A percentile compares a stretch with the other conserved stretches of the same genome.
Conservation (phyloP, 2,113 vertebrate genomes). For the Stigmatopora nigra region DNA sequence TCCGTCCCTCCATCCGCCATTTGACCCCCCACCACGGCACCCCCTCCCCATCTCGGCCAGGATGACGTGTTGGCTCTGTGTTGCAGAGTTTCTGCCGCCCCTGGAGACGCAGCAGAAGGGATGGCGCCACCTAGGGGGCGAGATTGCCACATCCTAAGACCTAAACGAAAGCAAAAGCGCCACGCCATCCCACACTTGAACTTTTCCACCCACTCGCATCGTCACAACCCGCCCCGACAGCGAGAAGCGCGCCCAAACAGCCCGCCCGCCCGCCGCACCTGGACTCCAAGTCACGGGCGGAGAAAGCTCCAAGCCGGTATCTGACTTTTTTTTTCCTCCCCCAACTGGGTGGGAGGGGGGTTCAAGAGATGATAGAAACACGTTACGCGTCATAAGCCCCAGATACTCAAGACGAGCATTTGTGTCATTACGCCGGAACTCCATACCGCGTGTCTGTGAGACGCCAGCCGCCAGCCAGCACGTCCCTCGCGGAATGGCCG, state of each 20-base stretch:
- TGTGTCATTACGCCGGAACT: conserved; percentile 52
- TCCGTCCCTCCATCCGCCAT: too few relatives aligned
- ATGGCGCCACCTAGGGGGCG: conserved; percentile 81
- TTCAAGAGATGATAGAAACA: conserved; percentile 20
- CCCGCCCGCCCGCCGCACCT: conserved; percentile 49
- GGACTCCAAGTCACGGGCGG: conserved; percentile 30
- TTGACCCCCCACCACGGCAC: too few relatives aligned
- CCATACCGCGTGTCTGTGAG: conserved; percentile 33
- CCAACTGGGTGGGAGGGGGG: neutral
- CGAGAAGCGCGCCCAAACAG: conserved; percentile 34
- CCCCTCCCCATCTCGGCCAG: neutral
- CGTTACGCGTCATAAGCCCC: conserved; percentile 29
- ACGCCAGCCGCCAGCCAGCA: conserved; percentile 29
- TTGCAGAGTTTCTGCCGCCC: conserved; percentile 85
- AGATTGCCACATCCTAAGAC: conserved; percentile 73
- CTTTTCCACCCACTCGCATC: conserved; percentile 58
- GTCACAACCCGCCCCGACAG: conserved; percentile 50
- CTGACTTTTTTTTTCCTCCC: conserved; percentile 17
- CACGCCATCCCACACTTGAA: conserved; percentile 31
- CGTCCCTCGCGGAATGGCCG: neutral
- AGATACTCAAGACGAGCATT: conserved; percentile 48
- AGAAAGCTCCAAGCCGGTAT: conserved; percentile 35
- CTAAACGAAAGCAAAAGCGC: conserved; percentile 36
- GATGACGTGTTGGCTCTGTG: conserved; percentile 36
- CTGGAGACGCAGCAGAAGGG: conserved; percentile 80